Percentiles rank a stretch among this genome's conserved stretches.
Evolutionary conservation across 30 jellyfish, hydroid and myxozoan species (phyloP).

Genomic region (Cassiopea andromeda): DNA sequence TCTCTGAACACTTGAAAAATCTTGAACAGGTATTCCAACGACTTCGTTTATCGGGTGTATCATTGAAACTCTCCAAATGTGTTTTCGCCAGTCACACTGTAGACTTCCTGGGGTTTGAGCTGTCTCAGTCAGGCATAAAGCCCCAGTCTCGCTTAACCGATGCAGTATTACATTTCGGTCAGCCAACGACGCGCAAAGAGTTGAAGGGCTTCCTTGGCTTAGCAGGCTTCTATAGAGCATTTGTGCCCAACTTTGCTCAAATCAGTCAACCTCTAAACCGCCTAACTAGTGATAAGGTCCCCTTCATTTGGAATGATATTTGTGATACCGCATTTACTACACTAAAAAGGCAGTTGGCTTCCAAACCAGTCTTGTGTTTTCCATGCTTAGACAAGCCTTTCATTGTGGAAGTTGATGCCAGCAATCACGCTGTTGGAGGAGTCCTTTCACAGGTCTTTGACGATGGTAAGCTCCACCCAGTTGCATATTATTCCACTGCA

Average conservation of each 20-base stretch:
- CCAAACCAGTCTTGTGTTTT: conserved; percentile 34
- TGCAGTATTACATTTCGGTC: conserved; percentile 25
- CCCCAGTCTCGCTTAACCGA: conserved; percentile 49
- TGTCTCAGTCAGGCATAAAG: conserved; percentile 11
- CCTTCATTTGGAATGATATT: conserved; percentile 9
- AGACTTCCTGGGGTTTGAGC: conserved; percentile 41
- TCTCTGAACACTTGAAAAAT: conserved; percentile 9
- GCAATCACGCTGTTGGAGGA: conserved; percentile 4
- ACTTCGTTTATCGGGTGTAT: conserved; percentile 15
- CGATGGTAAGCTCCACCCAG: conserved; percentile 34
- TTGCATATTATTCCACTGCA: conserved; percentile 48
- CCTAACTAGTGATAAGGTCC: conserved; percentile 18
- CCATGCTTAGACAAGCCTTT: conserved; percentile 15
- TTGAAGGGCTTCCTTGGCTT: conserved; percentile 48
- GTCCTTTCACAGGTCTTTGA: conserved; percentile 28
- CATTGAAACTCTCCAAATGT: conserved; percentile 41
- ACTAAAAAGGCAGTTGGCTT: conserved; percentile 9
- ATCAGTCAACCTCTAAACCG: conserved; percentile 30
- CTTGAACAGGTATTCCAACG: conserved; percentile 33
- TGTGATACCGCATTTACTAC: background rate
- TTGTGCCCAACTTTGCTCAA: conserved; percentile 41
- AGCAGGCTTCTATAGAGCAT: conserved; percentile 55
- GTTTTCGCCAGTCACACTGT: conserved; percentile 28
- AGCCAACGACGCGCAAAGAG: conserved; percentile 39
- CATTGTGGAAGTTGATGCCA: conserved; percentile 43